Conservation (phyloP, 2,113 vertebrate genomes). For the Machaerirhynchus nigripectus region DNA sequence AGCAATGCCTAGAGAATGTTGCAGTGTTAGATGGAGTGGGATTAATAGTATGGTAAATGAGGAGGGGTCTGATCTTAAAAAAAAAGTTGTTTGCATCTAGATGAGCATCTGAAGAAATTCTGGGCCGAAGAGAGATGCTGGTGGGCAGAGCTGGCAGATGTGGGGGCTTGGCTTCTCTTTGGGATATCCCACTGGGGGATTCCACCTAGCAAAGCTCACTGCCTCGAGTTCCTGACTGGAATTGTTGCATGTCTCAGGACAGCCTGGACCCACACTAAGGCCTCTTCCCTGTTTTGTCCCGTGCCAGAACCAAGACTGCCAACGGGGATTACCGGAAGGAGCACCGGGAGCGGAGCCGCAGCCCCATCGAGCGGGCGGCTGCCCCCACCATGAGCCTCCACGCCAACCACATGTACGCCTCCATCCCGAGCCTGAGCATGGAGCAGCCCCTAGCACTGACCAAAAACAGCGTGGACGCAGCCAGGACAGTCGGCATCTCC, state of each 20-base stretch:
- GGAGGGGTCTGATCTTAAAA: not conserved
- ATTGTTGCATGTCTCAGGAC: accelerated
- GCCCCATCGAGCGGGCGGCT: conserved; percentile 87
- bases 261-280: not conserved
- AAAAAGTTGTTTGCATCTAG: not conserved
- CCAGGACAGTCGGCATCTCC: conserved; percentile 73
- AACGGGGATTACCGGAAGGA: conserved; percentile 94
- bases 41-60: not conserved
- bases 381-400: conserved; percentile 85
- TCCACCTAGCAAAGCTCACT: not conserved
- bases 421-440: conserved; percentile 88
- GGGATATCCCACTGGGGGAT: not conserved
- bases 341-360: conserved; percentile 88
- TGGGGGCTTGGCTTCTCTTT: not conserved
- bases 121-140: not conserved
- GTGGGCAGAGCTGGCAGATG: not conserved
- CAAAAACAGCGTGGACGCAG: conserved; percentile 88
- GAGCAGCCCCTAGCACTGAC: conserved; percentile 97
- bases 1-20: not conserved
- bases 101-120: not conserved
- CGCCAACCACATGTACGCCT: conserved; percentile 80
- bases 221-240: not conserved
- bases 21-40: not conserved
- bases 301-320: conserved; percentile 84
- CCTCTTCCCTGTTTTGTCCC: not conserved